Evolutionary conservation across 2,113 vertebrate genomes (phyloP).

Genomic region (Lampris incognitus): DNA sequence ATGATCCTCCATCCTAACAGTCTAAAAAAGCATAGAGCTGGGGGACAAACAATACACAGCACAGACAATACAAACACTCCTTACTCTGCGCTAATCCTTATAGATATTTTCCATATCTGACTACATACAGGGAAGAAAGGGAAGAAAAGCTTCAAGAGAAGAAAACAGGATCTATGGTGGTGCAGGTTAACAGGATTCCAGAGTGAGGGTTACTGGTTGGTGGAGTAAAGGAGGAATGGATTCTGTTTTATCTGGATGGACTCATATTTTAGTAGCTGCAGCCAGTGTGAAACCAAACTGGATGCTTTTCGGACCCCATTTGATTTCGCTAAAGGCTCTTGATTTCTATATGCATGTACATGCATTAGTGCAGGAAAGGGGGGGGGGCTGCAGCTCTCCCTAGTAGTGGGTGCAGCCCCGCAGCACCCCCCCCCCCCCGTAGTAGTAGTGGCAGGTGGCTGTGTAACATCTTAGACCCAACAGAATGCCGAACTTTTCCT

Average conservation of each 20-base stretch:
- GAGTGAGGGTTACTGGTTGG: conserved; percentile 33
- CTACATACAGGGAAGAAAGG: conserved; percentile 21
- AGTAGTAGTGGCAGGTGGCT: too few species aligned
- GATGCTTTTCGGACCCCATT: background rate
- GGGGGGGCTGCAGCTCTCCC: too few species aligned
- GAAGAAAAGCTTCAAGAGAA: conserved; percentile 35
- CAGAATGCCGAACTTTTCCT: too few species aligned
- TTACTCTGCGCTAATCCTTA: background rate
- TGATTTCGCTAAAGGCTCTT: background rate
- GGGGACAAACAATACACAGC: background rate
- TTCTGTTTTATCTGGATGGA: background rate
- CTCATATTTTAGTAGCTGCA: background rate
- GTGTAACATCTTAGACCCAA: too few species aligned
- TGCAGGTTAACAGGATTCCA: conserved; percentile 17
- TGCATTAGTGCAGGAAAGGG: background rate
- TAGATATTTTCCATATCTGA: conserved; percentile 54
- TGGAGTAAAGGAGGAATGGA: conserved; percentile 6
- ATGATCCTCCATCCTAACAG: background rate
- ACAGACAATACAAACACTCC: conserved; percentile 6
- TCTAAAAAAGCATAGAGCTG: background rate
- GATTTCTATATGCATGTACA: background rate
- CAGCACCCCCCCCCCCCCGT: too few species aligned
- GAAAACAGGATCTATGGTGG: conserved; percentile 16
- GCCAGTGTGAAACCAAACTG: background rate
- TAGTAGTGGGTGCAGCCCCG: too few species aligned